Percentiles rank a stretch among this genome's conserved stretches.
phyloP scores from a whole-genome alignment of 2,113 vertebrate genomes.

The Lepus timidus region DNA sequence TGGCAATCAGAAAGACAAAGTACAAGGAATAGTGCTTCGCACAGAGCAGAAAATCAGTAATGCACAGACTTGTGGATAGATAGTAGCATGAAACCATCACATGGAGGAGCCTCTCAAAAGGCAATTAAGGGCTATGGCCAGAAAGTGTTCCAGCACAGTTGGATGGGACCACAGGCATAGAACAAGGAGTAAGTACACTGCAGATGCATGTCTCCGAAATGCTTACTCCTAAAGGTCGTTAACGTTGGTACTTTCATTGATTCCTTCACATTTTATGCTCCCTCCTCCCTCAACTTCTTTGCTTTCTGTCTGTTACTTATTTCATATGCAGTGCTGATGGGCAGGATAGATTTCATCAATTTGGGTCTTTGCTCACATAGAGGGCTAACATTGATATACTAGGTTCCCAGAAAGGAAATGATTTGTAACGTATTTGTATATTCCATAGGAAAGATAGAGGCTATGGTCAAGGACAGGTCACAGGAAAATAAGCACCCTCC shows the following conservation, averaged over 20 bases:
- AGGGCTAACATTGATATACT: neutral
- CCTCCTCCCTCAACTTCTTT: neutral
- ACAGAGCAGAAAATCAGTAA: conserved; percentile 29
- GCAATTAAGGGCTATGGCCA: neutral
- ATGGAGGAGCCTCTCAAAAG: conserved; percentile 4
- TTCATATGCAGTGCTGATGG: neutral
- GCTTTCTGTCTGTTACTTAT: conserved; percentile 33
- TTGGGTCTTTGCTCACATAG: neutral
- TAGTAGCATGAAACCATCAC: neutral
- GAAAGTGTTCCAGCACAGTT: neutral
- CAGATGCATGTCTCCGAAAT: neutral
- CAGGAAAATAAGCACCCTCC: neutral
- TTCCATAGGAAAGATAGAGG: neutral
- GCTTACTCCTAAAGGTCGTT: neutral
- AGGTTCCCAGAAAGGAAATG: conserved; percentile 18
- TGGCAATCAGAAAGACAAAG: conserved; percentile 15
- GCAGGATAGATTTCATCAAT: conserved; percentile 19
- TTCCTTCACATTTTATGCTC: conserved; percentile 24
- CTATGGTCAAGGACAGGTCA: neutral
- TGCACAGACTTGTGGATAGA: neutral
- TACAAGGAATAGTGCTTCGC: neutral
- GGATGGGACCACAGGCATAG: neutral
- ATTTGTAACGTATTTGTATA: neutral
- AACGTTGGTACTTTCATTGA: neutral
- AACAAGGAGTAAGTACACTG: neutral